Evolutionary conservation across 2,888 invertebrate genomes (phyloP), one percentile per base, ranked within the genome.

Genomic region (Plutella xylostella): DNA sequence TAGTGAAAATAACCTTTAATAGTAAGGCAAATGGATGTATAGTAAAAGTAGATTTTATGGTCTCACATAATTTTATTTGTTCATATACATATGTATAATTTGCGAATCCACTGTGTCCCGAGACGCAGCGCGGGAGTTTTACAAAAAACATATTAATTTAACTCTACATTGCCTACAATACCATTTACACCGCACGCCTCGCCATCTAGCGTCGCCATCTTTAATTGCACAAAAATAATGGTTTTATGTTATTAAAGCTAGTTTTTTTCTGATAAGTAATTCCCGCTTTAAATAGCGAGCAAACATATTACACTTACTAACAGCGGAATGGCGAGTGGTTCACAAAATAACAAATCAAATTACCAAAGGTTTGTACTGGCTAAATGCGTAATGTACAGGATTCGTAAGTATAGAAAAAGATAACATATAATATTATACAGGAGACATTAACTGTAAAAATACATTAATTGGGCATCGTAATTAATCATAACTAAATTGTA

Each of bases 11-110:
- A n/a, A n/a, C n/a, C n/a, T n/a, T n/a, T n/a, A n/a, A n/a, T n/a
- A n/a, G n/a, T n/a, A n/a, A n/a, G n/a, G n/a, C n/a, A n/a, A n/a
- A n/a, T n/a, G n/a, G n/a, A n/a, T n/a, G n/a, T n/a, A n/a, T n/a
- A n/a, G n/a, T n/a, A n/a, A 6, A 28, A 6, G n/a, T n/a, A 28
- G 28, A 12, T 12, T 30, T 47, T 71, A 75, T 76, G 77, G 77
- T 80, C 72, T 82, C 80, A 83, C 82, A 83, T 83, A 82, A 77
- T 80, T 82, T 80, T 82, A 80, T 80, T 83, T 78, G 75, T 72
- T 71, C 82, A 83, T 82, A 83, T 83, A 83, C 80, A 82, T 82
- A 82, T 82, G 80, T 83, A 83, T 80, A 82, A 76, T 76, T 72
- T 77, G 76, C 82, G 82, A 82, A 82, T 80, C 80, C 80, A 79